Evolutionary conservation across 1,140 invertebrate species (phyloP).

Genomic region (Ridgeia piscesae): DNA sequence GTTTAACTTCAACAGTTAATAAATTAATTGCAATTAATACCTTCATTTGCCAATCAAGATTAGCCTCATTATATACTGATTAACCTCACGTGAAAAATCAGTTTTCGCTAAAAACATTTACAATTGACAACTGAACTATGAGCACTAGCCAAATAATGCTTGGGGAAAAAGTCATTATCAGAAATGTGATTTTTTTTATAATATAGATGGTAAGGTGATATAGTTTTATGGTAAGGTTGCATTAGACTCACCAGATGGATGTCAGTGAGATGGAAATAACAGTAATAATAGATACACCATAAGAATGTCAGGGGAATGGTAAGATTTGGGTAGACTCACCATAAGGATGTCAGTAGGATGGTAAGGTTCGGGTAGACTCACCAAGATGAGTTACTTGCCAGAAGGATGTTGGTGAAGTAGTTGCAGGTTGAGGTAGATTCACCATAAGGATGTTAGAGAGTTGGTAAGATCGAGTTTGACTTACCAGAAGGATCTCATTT

Average conservation of each 20-base stretch:
- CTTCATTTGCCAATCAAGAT: not conserved
- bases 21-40: not conserved
- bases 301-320: too few species aligned
- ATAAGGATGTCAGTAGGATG: conserved; percentile 42
- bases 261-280: conserved; percentile 36
- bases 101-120: too few species aligned
- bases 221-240: too few species aligned
- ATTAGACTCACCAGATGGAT: conserved; percentile 41
- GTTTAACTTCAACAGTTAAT: not conserved
- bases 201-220: too few species aligned
- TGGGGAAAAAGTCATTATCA: too few species aligned
- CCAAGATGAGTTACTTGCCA: too few species aligned
- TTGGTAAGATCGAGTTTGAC: conserved; percentile 19
- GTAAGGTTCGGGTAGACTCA: not conserved
- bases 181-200: too few species aligned
- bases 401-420: too few species aligned
- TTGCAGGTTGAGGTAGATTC: conserved; percentile 12
- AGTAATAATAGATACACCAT: too few species aligned
- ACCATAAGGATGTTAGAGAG: conserved; percentile 44
- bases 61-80: not conserved
- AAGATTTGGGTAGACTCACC: conserved; percentile 32
- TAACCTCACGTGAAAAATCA: not conserved
- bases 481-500: too few species aligned
- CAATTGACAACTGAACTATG: too few species aligned
- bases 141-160: too few species aligned